Evolutionary conservation across 2,113 vertebrate genomes (phyloP).

Genomic region (Camelus bactrianus): DNA sequence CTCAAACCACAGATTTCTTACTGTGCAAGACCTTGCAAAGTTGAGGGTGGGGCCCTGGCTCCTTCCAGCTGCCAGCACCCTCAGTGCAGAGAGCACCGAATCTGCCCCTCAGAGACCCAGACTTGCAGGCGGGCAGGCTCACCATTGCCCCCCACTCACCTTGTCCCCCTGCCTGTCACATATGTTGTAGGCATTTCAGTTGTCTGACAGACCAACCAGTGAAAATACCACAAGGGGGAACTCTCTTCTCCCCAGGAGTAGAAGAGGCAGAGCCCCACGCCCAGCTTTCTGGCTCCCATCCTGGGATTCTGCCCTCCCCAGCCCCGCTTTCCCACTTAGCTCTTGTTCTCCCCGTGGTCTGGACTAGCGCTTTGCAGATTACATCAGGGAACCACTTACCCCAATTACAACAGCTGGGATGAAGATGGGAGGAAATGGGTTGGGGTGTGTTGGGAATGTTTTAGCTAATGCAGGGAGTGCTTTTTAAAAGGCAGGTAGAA

Average conservation of each 20-base stretch:
- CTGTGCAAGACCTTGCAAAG: not conserved
- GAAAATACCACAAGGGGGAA: not conserved
- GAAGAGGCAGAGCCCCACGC: not conserved
- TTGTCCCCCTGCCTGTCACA: not conserved
- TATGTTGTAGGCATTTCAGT: not conserved
- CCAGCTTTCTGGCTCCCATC: not conserved
- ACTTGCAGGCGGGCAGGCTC: not conserved
- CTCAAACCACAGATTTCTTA: not conserved
- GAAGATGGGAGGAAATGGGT: constrained; percentile 66
- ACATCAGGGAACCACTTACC: constrained; percentile 79
- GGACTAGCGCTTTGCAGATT: constrained; percentile 52
- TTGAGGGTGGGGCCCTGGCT: not conserved
- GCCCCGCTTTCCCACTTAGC: constrained; percentile 39
- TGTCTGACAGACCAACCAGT: constrained; percentile 5
- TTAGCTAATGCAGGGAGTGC: constrained; percentile 78
- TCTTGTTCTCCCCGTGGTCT: constrained; percentile 3
- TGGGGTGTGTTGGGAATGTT: constrained; percentile 63
- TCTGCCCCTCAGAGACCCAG: not conserved
- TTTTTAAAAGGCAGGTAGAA: constrained; percentile 79
- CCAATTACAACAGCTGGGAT: constrained; percentile 71
- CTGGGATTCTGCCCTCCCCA: not conserved
- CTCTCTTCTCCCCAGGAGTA: not conserved
- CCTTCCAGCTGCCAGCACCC: not conserved
- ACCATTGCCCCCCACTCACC: not conserved
- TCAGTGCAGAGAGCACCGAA: not conserved